Percentiles rank a stretch among this genome's conserved stretches.
Conservation (phyloP, 1,140 invertebrate species). For the Hestina assimilis region DNA sequence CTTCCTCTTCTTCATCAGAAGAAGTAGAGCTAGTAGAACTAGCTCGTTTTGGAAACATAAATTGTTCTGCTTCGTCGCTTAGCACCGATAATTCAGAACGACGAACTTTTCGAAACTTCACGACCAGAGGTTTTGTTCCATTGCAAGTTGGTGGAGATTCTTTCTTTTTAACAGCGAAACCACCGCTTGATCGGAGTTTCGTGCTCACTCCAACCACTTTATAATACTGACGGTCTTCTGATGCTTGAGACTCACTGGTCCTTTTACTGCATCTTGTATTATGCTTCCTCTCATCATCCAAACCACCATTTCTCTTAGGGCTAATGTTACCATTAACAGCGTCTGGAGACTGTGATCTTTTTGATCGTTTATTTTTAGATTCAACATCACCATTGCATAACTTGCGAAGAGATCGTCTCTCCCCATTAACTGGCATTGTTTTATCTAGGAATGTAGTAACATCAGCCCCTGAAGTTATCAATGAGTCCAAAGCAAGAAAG, state of each 20-base stretch:
- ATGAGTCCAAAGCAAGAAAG: slow-evolving; percentile 83
- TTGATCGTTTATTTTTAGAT: slow-evolving; percentile 44
- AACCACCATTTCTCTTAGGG: slow-evolving; percentile 50
- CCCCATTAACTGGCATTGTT: slow-evolving; percentile 58
- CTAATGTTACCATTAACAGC: slow-evolving; percentile 50
- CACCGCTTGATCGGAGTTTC: slow-evolving; percentile 82
- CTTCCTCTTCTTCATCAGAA: slow-evolving; percentile 68
- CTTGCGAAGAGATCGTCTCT: slow-evolving; percentile 64
- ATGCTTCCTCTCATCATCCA: slow-evolving; percentile 55
- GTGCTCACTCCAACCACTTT: slow-evolving; percentile 86
- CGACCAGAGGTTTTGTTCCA: slow-evolving; percentile 81
- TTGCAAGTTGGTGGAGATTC: slow-evolving; percentile 52
- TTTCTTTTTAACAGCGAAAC: slow-evolving; percentile 57
- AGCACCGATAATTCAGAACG: slow-evolving; percentile 85
- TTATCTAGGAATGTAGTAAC: slow-evolving; percentile 82
- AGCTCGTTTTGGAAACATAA: slow-evolving; percentile 86
- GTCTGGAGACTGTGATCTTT: slow-evolving; percentile 54
- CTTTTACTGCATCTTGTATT: slow-evolving; percentile 71
- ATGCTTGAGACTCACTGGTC: slow-evolving; percentile 78
- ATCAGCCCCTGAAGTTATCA: slow-evolving; percentile 81
- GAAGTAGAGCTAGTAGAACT: slow-evolving; percentile 78
- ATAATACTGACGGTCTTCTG: slow-evolving; percentile 83
- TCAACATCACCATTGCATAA: slow-evolving; percentile 67
- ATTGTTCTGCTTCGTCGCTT: slow-evolving; percentile 90
- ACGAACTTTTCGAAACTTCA: slow-evolving; percentile 84